Percentiles rank a stretch among this genome's conserved stretches.
phyloP scores from a whole-genome alignment of 2,797 vertebrate genomes.

The Meriones psammophilus region DNA sequence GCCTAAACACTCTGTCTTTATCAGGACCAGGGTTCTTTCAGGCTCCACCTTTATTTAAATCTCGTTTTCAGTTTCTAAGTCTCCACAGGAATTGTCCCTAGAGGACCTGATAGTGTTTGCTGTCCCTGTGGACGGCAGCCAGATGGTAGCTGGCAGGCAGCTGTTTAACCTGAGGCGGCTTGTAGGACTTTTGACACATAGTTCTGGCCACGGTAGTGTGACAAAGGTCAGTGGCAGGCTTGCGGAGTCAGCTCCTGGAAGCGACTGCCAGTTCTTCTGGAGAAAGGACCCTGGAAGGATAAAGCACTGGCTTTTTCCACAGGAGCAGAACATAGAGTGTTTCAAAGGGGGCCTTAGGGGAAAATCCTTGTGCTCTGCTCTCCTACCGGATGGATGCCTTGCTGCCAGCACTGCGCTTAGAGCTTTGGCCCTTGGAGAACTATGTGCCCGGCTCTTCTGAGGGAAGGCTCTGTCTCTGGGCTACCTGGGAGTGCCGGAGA shows the following conservation, averaged over 20 bases:
- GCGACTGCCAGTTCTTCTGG: slow-evolving; percentile 39
- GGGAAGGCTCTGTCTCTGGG: not conserved
- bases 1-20: not conserved
- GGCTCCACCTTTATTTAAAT: not conserved
- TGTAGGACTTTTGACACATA: not conserved
- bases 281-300: slow-evolving; percentile 13
- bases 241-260: slow-evolving; percentile 20
- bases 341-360: slow-evolving; percentile 3
- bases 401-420: not conserved
- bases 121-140: not conserved
- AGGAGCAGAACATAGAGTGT: slow-evolving; percentile 15
- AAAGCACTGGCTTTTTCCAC: not conserved
- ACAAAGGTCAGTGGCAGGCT: not conserved
- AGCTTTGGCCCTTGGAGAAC: not conserved
- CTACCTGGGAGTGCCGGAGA: not conserved
- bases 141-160: not conserved
- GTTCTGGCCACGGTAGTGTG: not conserved
- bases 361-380: not conserved
- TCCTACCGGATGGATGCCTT: not conserved
- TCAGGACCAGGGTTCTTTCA: not conserved
- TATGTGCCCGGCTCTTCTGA: not conserved
- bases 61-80: not conserved
- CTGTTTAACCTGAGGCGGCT: slow-evolving; percentile 5
- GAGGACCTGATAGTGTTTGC: not conserved
- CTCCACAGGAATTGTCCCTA: not conserved